Evolutionary conservation across 2,797 vertebrate species (phyloP), one percentile per base, ranked within the genome.

Genomic region (Xyrichtys novacula): DNA sequence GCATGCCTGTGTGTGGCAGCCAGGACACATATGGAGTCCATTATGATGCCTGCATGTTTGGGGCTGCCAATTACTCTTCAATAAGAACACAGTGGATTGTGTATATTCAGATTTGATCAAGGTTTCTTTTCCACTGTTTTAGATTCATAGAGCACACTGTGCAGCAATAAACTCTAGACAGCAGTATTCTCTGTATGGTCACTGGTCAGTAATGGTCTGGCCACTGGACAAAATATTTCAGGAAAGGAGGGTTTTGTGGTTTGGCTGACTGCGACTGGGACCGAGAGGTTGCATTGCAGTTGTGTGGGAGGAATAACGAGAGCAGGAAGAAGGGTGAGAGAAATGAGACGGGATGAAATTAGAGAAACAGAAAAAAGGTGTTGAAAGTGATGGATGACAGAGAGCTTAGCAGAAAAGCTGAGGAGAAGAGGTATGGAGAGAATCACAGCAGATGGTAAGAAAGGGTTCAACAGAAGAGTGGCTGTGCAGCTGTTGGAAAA

Each of bases 21-120:
- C 63, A 32, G 69, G 66, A 23, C 59, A 54, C 91, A 92, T 90
- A 75, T 91, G 89, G 89, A 88, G 46, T 55, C 66, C 60, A 89
- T 92, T 90, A 89, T 23, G 62, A 71, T 81, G 77, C 76, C 77
- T 8, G 39, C 74, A 87, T 75, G 64, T 65, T 7, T 29, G 58
- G 54, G 57, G 65, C 58, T 57, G 66, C 47, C 71, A 66, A 19
- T 74, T 83, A 74, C 4, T 74, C 19, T 71, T 80, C 76, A 86
- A 26, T 81, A 65, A 22, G 52, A 81, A 25, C 76, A 76, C 42
- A 85, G 78, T 80, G 73, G 67, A 67, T 77, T 71, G 50, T 74
- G 36, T 39, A 44, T 48, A 19, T 47, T 71, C 20, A 42, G 83
- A 86, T 85, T 81, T 84, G 78, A 85, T 88, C 85, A 58, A 19